Evolutionary conservation across 2,888 invertebrate genomes (phyloP), one percentile per base, ranked within the genome.

Genomic region (Philhelius pedissequus): DNA sequence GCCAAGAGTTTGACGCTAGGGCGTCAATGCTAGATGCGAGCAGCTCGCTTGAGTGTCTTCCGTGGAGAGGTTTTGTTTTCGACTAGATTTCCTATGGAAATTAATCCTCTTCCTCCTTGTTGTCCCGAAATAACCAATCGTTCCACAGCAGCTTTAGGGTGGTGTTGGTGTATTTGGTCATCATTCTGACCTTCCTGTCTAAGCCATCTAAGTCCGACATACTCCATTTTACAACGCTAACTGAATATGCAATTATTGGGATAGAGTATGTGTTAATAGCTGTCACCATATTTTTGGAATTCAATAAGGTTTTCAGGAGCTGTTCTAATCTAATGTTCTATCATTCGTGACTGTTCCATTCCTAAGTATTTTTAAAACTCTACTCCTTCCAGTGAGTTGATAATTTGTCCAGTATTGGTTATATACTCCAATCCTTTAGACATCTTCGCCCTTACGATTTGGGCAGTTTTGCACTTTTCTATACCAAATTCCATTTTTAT

Each of bases 401-500:
- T 54, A 11, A 30, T 8, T n/a, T 68, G 18, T 18, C 20, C 50
- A 2, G 32, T n/a, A 1, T 25, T 2, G 0, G 35, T 68, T 18
- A n/a, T 52, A 27, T 52, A 52, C 2, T 50, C 35, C 7, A 52
- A 13, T 13, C 22, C 25, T 27, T 52, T 68, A 8, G 18, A 54
- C 40, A 69, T 20, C 54, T 27, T 69, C 7, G 45, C 69, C 32
- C 43, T 43, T 20, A 56, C 1, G 11, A 58, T 56, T 15, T 20
- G 25, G 2, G 35, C 11, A 20, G 58, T 70, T 32, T 68, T 68
- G 52, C 70, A 48, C 8, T 70, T 70, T 22, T 70, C 30, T 43
- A 58, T 30, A 7, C 45, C 70, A 38, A 58, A 56, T n/a, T 58
- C 70, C 56, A 45, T 45, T 70, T 48, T 45, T 22, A 70, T 70